A percentile compares a stretch with the other conserved stretches of the same genome.
phyloP scores from a whole-genome alignment of 2,113 vertebrate genomes.

The Leptosomus discolor region DNA sequence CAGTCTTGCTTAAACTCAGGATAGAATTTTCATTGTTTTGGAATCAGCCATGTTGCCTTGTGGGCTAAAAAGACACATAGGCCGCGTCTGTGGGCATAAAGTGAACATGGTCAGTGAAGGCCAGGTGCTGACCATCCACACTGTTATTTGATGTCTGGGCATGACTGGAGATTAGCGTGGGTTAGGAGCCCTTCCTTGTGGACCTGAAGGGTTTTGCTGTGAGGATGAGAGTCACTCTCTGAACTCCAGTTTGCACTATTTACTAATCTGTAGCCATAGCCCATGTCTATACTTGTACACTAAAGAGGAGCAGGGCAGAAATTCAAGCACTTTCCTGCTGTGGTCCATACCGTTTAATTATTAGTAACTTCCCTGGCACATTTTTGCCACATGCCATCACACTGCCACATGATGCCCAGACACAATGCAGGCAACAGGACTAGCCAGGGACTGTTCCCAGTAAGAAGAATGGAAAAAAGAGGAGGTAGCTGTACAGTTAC shows the following conservation, averaged over 20 bases:
- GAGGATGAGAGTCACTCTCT: background rate
- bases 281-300: background rate
- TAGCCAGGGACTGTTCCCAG: background rate
- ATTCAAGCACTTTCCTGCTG: background rate
- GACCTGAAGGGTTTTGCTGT: background rate
- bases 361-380: background rate
- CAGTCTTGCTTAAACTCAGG: background rate
- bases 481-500: background rate
- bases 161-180: background rate
- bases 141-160: background rate
- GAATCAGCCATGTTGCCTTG: fast-evolving
- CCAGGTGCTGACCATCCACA: background rate
- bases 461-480: background rate
- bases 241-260: background rate
- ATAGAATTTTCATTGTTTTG: background rate
- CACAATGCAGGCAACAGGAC: background rate
- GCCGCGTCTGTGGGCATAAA: no score
- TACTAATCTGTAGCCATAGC: background rate
- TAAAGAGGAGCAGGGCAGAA: background rate
- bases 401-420: background rate
- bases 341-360: background rate
- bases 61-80: background rate
- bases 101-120: background rate
- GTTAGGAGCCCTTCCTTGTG: background rate
- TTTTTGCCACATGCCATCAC: background rate